Conservation (phyloP, 2,888 invertebrate species). For the Tenthredo mesomela region DNA sequence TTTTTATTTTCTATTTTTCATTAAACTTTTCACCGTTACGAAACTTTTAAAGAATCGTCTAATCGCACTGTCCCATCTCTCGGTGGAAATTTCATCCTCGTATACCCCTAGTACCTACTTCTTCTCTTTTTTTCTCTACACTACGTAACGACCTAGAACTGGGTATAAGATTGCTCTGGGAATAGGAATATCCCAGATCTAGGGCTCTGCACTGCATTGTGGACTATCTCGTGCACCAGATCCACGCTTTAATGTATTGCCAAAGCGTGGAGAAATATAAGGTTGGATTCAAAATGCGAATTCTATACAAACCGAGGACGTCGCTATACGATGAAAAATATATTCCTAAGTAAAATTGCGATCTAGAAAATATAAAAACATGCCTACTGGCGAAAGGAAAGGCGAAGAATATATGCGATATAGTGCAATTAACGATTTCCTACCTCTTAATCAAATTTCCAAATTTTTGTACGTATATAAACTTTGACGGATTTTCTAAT, state of each 20-base stretch:
- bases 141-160: constrained; percentile 25
- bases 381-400: neutral
- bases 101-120: neutral
- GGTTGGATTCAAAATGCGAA: neutral
- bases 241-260: neutral
- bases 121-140: neutral
- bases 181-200: constrained; percentile 19
- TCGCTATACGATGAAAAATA: neutral
- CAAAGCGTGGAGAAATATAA: neutral
- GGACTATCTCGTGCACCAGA: neutral
- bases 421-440: neutral
- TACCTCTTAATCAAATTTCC: neutral
- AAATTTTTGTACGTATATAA: neutral
- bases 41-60: constrained; percentile 18
- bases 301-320: neutral
- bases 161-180: constrained; percentile 34
- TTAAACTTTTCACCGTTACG: neutral
- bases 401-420: neutral
- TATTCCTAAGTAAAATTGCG: too few relatives aligned
- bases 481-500: neutral
- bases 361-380: neutral
- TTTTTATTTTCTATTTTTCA: neutral
- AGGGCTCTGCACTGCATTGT: neutral
- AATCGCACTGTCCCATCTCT: constrained; percentile 18
- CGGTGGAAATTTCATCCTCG: constrained; percentile 23